Base-by-base conservation (phyloP, 2,888 invertebrate species). In the Pomacea canaliculata region DNA sequence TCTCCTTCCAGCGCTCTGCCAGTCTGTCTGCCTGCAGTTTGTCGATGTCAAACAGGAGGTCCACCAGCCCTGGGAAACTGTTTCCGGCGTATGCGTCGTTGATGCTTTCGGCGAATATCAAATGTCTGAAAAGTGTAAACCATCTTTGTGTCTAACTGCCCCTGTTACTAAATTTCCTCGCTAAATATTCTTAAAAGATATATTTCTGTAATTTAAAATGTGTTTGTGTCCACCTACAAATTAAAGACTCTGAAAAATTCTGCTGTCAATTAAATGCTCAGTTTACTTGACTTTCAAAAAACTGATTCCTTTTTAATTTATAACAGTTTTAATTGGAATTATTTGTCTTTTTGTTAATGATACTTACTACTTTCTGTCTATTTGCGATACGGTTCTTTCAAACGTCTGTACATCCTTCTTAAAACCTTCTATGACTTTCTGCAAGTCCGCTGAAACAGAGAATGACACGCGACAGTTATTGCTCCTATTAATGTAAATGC, bases 21-120 rank as follows among this genome's bases (percentile, higher is more conserved):
- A 67, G 13, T 18, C 82, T 76, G 9, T 80, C 76, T 0, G 71
- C 73, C 1, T 10, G 18, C 48, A 66, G 73, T n/a, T 81, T 73
- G 18, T 84, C 81, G 19, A 89, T 86, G 68, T 87, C 80, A 73
- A 83, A 85, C 70, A 89, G 76, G 9, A 86, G 83, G 77, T 90
- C 90, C 1, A 83, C 82, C 23, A 90, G 78, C 4, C 89, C 89
- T 3, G 90, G 89, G 73, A 89, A 88, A 71, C 85, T 87, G 56
- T 86, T 82, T 12, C 89, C 88, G 18, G 86, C 82, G 79, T 90
- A 90, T 9, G 82, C 78, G 65, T 81, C 76, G 9, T 85, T 82
- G 49, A 75, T 76, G 72, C 88, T 89, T 59, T 88, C 88, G 1
- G 91, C 91, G 77, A 89, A 91, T 37, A 91, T 78, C 8, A 91